phyloP scores from a whole-genome alignment of 1,140 invertebrate species.

The Aphelinus atriplicis region DNA sequence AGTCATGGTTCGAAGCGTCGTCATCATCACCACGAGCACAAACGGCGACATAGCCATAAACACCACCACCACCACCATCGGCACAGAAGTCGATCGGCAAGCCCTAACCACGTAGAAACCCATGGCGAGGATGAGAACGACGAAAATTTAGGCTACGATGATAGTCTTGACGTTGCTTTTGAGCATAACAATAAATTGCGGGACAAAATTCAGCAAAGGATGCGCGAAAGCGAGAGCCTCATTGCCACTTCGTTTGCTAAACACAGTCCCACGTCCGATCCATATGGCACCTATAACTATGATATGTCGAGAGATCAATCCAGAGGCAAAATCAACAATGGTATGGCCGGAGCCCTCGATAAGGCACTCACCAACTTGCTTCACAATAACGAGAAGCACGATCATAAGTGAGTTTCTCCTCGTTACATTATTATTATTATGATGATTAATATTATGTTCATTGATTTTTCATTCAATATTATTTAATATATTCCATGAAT shows the following conservation, averaged over 20 bases:
- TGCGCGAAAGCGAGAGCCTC: conserved; percentile 62
- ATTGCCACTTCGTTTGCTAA: conserved; percentile 58
- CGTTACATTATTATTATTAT: background rate
- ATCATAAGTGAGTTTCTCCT: conserved; percentile 58
- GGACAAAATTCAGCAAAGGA: conserved; percentile 63
- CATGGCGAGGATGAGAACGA: background rate
- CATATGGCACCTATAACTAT: no score
- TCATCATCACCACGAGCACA: conserved; percentile 17
- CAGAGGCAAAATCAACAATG: conserved; percentile 53
- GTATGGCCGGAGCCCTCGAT: conserved; percentile 57
- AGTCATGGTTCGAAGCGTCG: conserved; percentile 37
- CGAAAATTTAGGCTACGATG: conserved; percentile 60
- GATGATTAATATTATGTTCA: no score
- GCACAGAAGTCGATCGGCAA: conserved; percentile 30
- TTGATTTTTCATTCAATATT: no score
- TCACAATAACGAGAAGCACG: conserved; percentile 60
- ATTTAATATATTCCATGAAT: no score
- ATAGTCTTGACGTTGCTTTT: conserved; percentile 63
- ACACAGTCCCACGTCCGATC: conserved; percentile 14
- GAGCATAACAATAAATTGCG: conserved; percentile 64
- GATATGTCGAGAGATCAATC: conserved; percentile 21
- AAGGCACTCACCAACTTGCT: conserved; percentile 62
- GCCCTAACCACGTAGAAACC: background rate
- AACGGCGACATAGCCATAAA: conserved; percentile 20
- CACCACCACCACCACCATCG: conserved; percentile 29